Conservation (phyloP, 2,888 invertebrate species). For the Rhogogaster chlorosoma region DNA sequence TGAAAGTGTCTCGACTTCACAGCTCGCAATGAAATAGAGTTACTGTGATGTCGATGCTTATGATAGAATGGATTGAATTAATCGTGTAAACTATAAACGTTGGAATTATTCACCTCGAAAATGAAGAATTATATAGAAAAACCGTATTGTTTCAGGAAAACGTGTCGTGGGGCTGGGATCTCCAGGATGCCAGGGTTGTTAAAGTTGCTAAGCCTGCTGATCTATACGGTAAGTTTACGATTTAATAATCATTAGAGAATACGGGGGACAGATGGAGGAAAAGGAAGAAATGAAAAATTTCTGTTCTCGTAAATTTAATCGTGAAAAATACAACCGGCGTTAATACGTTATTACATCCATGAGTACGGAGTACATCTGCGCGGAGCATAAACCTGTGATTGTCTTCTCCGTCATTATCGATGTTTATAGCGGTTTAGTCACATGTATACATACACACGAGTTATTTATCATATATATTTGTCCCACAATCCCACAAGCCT, state of each 20-base stretch:
- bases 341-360: background rate
- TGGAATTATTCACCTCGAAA: background rate
- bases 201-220: conserved; percentile 76
- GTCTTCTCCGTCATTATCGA: background rate
- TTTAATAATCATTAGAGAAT: background rate
- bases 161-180: conserved; percentile 75
- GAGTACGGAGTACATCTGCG: background rate
- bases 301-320: background rate
- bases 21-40: background rate
- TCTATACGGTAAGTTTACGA: conserved; percentile 73
- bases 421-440: background rate
- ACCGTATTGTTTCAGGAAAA: conserved; percentile 59
- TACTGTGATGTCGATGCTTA: background rate
- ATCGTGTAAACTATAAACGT: background rate
- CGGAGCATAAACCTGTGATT: background rate
- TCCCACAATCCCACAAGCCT: conserved; percentile 13
- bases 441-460: background rate
- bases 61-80: background rate
- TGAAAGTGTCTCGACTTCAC: background rate
- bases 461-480: background rate
- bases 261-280: too few relatives aligned
- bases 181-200: conserved; percentile 77
- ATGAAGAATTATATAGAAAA: background rate
- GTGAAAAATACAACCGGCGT: background rate
- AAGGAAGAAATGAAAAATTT: background rate